Evolutionary conservation across 2,113 vertebrate genomes (phyloP).

Genomic region (Oxyura jamaicensis): DNA sequence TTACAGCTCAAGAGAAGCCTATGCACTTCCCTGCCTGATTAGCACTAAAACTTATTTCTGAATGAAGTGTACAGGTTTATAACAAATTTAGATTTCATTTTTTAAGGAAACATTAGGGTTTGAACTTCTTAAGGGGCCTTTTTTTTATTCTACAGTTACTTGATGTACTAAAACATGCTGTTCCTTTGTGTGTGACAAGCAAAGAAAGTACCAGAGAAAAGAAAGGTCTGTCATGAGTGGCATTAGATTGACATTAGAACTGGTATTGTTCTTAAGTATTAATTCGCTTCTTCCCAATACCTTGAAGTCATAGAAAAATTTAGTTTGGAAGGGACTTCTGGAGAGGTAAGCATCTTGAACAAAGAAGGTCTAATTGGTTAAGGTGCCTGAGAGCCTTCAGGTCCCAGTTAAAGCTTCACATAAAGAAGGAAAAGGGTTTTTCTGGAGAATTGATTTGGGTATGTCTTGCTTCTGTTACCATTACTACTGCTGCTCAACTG

Average conservation of each 20-base stretch:
- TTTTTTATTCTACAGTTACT: neutral
- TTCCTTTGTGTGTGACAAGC: neutral
- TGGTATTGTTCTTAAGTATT: neutral
- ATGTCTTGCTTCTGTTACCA: neutral
- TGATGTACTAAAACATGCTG: neutral
- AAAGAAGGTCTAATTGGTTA: neutral
- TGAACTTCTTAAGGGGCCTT: accelerated
- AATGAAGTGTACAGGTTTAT: accelerated
- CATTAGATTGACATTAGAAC: neutral
- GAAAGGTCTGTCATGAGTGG: too few relatives aligned
- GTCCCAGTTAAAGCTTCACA: neutral
- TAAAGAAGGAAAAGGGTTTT: neutral
- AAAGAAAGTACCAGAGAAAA: neutral
- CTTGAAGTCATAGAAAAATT: neutral
- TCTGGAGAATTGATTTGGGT: neutral
- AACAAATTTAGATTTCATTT: neutral
- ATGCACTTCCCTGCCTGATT: neutral
- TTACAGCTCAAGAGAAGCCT: neutral
- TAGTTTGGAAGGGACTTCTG: neutral
- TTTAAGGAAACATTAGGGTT: neutral
- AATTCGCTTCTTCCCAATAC: neutral
- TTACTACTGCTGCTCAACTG: neutral
- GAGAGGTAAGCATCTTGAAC: neutral
- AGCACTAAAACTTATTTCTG: neutral
- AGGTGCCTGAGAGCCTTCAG: neutral